phyloP scores from a whole-genome alignment of 2,888 invertebrate species.

The Polyploca ridens region DNA sequence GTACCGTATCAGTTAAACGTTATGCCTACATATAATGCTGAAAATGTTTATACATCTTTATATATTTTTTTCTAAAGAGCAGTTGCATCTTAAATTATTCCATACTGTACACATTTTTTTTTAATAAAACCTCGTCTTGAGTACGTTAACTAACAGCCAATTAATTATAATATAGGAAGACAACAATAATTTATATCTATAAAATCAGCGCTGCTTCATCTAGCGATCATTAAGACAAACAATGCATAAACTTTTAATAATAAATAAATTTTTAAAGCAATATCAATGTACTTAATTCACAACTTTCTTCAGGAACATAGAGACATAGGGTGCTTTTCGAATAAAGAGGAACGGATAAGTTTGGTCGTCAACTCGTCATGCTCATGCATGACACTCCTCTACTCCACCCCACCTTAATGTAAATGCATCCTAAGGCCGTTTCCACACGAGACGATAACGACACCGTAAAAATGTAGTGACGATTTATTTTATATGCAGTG shows the following conservation, averaged over 20 bases:
- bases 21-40: background rate
- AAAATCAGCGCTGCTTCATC: slow-evolving; percentile 17
- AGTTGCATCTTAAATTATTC: too few species aligned
- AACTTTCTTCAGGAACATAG: slow-evolving; percentile 60
- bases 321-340: slow-evolving; percentile 23
- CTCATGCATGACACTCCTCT: background rate
- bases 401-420: background rate
- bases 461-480: too few species aligned
- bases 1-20: background rate
- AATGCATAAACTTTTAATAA: background rate
- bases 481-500: too few species aligned
- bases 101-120: too few species aligned
- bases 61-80: too few species aligned
- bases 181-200: slow-evolving; percentile 21
- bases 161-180: background rate
- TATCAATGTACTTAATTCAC: slow-evolving; percentile 39
- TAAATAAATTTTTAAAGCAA: background rate
- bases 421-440: background rate
- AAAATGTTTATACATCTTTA: too few species aligned
- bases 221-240: background rate
- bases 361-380: too few species aligned
- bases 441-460: too few species aligned
- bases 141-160: too few species aligned
- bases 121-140: too few species aligned
- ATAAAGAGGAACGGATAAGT: background rate